Base-by-base conservation (phyloP, 2,797 vertebrate species). In the Spinus pinus region DNA sequence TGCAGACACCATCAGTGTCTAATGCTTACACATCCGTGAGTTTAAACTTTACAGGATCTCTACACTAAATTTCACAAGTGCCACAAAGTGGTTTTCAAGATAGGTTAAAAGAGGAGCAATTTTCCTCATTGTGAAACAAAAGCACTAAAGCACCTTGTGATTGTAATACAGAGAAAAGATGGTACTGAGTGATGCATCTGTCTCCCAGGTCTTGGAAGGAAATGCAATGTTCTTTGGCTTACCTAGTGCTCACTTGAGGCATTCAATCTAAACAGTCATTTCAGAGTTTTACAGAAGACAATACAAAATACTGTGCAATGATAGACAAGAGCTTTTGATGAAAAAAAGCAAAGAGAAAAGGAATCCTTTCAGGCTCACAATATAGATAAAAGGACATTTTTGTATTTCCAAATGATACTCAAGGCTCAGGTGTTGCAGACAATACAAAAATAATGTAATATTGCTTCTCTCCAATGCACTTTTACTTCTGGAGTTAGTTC, bases 381-480 rank as follows among this genome's bases (percentile, higher is more conserved):
- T 56, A 60, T n/a, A 89, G 85, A 83, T 78, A 88, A 96, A 95
- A 88, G 39, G 62, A 47, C 64, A 54, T 86, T 90, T 94, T 81
- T 93, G 54, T 93, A 66, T 94, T 91, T 90, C 85, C 46, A 89
- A 93, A 86, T 88, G 66, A 80, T 93, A 41, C 90, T 80, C 77
- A 35, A 86, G 83, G 84, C 64, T 80, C 81, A 80, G 93, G 75
- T 91, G 69, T 77, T 62, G 51, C 79, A 86, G 67, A 86, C 66
- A 86, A 87, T 87, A 93, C 77, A 93, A 86, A 82, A 94, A 81
- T 88, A 95, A 91, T 39, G 44, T 51, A 86, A 81, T 69, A 50
- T 46, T 87, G 31, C 69, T 89, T 70, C 58, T 90, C 70, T 78
- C 66, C 66, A 58, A 39, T 79, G 86, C 67, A 61, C 51, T 96